These are phyloP conservation scores for Drosophila pseudoobscura DNA, from an alignment of 1,140 invertebrate species.

Conservation along the genomic window DNA sequence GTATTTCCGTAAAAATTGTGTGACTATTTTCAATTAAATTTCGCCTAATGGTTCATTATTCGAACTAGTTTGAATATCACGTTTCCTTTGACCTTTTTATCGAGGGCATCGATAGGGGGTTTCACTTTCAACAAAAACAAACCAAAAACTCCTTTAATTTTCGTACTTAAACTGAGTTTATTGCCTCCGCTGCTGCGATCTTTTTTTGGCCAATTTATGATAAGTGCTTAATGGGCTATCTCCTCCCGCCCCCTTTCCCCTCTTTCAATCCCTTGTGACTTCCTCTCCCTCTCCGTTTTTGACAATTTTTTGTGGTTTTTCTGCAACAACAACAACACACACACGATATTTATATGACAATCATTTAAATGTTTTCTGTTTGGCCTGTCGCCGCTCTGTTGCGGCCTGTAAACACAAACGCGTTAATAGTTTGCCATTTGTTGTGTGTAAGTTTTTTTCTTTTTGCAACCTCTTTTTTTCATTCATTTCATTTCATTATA, in stretches of 20 bases:
- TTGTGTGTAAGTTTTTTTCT: background rate
- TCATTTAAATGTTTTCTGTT: slow-evolving; percentile 50
- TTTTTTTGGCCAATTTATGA: slow-evolving; percentile 19
- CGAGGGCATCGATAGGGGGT: slow-evolving; percentile 15
- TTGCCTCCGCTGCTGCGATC: slow-evolving; percentile 15
- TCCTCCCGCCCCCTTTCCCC: background rate
- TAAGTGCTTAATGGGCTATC: slow-evolving; percentile 2
- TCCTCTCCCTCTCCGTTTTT: background rate
- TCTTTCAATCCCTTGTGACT: no score
- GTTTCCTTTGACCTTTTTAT: no score
- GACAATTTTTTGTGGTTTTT: slow-evolving; percentile 32
- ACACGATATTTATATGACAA: slow-evolving; percentile 40
- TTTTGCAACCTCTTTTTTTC: slow-evolving; percentile 41
- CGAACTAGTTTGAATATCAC: no score
- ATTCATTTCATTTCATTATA: slow-evolving; percentile 38
- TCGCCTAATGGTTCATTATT: no score
- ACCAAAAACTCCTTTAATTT: no score
- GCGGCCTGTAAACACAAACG: slow-evolving; percentile 61
- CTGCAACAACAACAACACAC: slow-evolving; percentile 6
- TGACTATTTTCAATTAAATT: no score
- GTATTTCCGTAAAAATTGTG: no score
- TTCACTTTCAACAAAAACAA: no score
- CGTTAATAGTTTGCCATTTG: slow-evolving; percentile 73
- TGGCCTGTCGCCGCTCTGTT: slow-evolving; percentile 29
- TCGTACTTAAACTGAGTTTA: slow-evolving; percentile 14